Percentiles rank a stretch among this genome's conserved stretches.
phyloP scores from a whole-genome alignment of 1,140 invertebrate species.

The Bilobella aurantiaca region DNA sequence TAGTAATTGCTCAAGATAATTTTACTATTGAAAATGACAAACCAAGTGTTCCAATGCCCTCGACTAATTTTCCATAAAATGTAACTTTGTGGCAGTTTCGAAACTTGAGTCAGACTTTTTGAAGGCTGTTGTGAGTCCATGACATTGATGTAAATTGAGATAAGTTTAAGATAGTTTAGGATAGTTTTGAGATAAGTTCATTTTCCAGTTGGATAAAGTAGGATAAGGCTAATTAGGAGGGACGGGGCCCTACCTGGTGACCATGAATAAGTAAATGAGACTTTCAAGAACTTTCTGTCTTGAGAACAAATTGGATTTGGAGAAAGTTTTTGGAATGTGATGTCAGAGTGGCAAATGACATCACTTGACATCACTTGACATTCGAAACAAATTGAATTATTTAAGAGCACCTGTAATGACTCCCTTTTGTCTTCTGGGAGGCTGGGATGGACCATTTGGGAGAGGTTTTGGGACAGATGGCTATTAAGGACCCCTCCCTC shows the following conservation, averaged over 20 bases:
- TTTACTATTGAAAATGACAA: too few relatives aligned
- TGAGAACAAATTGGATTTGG: background rate
- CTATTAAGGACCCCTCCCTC: background rate
- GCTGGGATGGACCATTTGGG: background rate
- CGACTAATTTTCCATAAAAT: too few relatives aligned
- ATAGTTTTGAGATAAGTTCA: background rate
- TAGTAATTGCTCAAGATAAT: too few relatives aligned
- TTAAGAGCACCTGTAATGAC: background rate
- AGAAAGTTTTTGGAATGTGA: background rate
- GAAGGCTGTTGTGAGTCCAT: too few relatives aligned
- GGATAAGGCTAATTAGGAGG: background rate
- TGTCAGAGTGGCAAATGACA: background rate
- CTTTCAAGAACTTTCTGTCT: background rate
- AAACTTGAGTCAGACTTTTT: too few relatives aligned
- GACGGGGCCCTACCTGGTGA: background rate
- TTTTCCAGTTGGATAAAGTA: background rate
- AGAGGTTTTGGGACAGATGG: background rate
- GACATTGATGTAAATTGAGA: too few relatives aligned
- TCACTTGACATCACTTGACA: background rate
- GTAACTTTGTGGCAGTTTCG: too few relatives aligned
- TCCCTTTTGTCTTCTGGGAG: background rate
- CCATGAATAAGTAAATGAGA: background rate
- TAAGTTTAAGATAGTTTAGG: too few relatives aligned
- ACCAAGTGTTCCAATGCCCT: too few relatives aligned
- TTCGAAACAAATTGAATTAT: constrained; percentile 4